Evolutionary conservation across 2,797 vertebrate genomes (phyloP), one percentile per base, ranked within the genome.

Genomic region (Phrynocephalus forsythii): DNA sequence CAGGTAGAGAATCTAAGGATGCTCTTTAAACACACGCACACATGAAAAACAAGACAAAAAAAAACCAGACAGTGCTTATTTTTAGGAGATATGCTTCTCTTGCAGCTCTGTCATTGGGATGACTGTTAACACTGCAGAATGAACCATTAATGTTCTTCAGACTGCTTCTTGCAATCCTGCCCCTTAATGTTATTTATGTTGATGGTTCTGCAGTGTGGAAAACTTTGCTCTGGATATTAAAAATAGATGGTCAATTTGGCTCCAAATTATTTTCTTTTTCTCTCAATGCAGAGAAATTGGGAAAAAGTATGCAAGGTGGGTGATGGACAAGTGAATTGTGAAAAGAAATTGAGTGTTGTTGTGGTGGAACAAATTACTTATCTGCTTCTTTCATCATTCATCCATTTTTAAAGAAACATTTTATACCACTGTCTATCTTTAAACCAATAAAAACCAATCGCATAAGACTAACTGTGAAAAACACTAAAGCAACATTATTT

Each of bases 191-290:
- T 86, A 16, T 85, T 82, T 22, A 63, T 84, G 63, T 18, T 75
- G 18, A 68, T 1, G 89, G 44, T 68, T 84, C 8, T 79, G 79
- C 83, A 66, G 76, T 87, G 72, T 2, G 76, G 20, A 91, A 78
- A 48, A 71, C 3, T 91, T 89, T 86, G 63, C 6, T 16, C 69
- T 88, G 69, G 26, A 91, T 91, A 86, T 66, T 1, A 89, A 88
- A 88, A 87, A 75, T 78, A 81, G 86, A 0, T 76, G 48, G 2
- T 38, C 69, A 73, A 82, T 91, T 90, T 91, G 83, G 3, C 73
- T 83, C 73, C 13, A 75, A 69, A 63, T 89, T 3, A 77, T 84
- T 90, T 24, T 30, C 5, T 63, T 56, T 33, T 28, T 66, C 18
- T 33, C 15, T 48, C 8, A 44, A 44, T 10, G 22, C 18, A 72